Conservation (phyloP, 2,888 invertebrate genomes). For the Lithophane leautieri region DNA sequence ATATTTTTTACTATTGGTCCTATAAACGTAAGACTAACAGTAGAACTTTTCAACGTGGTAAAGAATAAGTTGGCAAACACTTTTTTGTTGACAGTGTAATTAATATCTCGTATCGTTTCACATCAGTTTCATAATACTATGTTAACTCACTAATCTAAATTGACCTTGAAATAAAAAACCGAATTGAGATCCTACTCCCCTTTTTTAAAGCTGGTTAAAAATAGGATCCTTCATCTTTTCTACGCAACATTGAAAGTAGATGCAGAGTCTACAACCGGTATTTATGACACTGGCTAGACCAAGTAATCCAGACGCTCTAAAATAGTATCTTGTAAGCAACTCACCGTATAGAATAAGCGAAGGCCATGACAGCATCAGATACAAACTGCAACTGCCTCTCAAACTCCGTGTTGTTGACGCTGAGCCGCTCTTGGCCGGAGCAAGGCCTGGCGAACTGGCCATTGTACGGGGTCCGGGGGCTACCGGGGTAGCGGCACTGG, state of each 20-base stretch:
- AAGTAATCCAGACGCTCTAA: neutral
- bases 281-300: neutral
- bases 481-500: conserved; percentile 95
- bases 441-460: conserved; percentile 92
- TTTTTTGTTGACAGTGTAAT: too few species aligned
- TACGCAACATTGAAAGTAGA: neutral
- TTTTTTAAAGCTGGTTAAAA: neutral
- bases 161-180: neutral
- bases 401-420: conserved; percentile 94
- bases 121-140: neutral
- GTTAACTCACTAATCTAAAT: neutral
- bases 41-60: neutral
- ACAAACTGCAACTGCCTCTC: conserved; percentile 99
- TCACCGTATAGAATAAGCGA: conserved; percentile 96
- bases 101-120: neutral
- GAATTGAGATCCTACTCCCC: neutral
- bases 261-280: neutral
- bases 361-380: conserved; percentile 98
- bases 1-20: too few species aligned
- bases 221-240: neutral
- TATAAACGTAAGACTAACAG: too few species aligned
- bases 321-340: neutral
- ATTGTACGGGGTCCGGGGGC: conserved; percentile 95
- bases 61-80: neutral
- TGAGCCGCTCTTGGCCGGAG: conserved; percentile 94